Base-by-base conservation (phyloP, 1,140 invertebrate genomes). In the Solenopsis invicta region DNA sequence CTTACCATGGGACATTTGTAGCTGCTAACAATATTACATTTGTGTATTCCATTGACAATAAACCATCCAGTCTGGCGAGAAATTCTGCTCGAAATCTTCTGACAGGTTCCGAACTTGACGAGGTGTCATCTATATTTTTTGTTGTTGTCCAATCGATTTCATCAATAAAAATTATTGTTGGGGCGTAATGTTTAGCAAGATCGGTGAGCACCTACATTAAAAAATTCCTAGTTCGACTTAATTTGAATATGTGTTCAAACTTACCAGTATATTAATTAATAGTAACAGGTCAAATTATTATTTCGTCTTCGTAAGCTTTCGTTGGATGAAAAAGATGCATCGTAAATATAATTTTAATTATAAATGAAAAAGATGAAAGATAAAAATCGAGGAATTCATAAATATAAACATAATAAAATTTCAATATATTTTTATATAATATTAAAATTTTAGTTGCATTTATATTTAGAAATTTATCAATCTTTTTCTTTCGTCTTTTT, bases 121-220 rank as follows among this genome's bases (percentile, higher is more conserved):
- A 94, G 13, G 72, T 62, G n/a, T 84, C 76, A 10, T 86, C 75
- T 5, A 97, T 97, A 29, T 97, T 94, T 77, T 96, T 96, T 0
- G 97, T 97, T 6, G 98, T 97, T 18, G 99, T 95, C 41, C 98
- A 97, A 93, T 99, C 99, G 69, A 99, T 97, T 95, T 99, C 99
- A 94, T 99, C 99, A 52, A 99, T 97, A 94, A 99, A 99, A 89
- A 99, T 98, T 54, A 98, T 98, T 1, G 98, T 98, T 0, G 99
- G 99, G 0, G 99, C 97, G 93, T 98, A 97, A 93, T 97, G 97
- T n/a, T 97, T 96, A 0, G 99, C 99, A 96, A 99, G 96, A 88
- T 99, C 98, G 88, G 98, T 98, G 18, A 99, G 95, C 0, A 98
- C 96, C 96, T 98, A 95, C 16, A 89, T 90, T 50, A 8, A 69